Conservation (phyloP, 2,797 vertebrate species). For the Eremophila alpestris region DNA sequence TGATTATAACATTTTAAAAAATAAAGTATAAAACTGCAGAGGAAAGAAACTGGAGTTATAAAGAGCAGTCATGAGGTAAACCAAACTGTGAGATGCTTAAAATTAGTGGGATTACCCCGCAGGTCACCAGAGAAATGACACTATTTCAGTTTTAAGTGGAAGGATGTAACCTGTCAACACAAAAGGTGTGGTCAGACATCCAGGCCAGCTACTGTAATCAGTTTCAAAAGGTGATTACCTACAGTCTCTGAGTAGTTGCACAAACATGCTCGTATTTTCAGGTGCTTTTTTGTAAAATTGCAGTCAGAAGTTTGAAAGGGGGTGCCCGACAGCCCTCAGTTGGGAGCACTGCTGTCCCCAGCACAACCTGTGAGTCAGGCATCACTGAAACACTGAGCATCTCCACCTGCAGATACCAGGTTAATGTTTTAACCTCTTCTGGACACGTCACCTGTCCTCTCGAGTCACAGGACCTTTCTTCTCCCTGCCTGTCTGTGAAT, state of each 20-base stretch:
- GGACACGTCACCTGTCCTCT: not conserved
- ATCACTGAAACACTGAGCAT: fast-evolving
- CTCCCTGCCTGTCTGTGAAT: not conserved
- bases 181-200: not conserved
- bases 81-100: not conserved
- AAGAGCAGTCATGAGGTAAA: not conserved
- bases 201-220: not conserved
- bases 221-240: not conserved
- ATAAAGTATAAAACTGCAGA: not conserved
- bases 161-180: not conserved
- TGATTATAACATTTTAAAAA: not conserved
- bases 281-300: fast-evolving
- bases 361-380: not conserved
- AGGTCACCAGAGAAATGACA: not conserved
- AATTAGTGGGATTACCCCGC: not conserved
- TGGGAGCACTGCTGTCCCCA: fast-evolving
- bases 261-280: not conserved
- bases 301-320: not conserved
- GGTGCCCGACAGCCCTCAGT: fast-evolving
- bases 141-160: not conserved
- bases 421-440: not conserved
- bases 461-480: not conserved
- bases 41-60: not conserved
- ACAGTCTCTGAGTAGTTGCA: not conserved
- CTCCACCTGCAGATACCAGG: not conserved